Evolutionary conservation across 2,113 vertebrate genomes (phyloP).

Genomic region (Dromaius novaehollandiae): DNA sequence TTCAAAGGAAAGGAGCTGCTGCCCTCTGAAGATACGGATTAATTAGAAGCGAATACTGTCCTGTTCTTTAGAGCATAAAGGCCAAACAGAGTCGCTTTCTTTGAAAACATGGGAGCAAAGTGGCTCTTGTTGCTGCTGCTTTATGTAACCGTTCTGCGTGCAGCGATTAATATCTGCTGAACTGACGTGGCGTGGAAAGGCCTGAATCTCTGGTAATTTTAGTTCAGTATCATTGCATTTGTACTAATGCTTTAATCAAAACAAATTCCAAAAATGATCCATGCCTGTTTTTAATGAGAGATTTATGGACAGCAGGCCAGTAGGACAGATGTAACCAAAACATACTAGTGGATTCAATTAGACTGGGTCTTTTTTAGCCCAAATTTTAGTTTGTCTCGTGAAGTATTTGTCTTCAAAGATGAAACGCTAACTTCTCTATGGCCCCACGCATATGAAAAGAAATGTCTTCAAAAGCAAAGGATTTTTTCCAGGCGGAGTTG

Average conservation of each 20-base stretch:
- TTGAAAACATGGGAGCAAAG: slow-evolving; percentile 42
- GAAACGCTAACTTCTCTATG: neutral
- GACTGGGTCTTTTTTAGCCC: neutral
- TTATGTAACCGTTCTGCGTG: slow-evolving; percentile 39
- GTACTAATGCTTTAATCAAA: neutral
- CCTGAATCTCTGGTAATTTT: neutral
- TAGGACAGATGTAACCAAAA: neutral
- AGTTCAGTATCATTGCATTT: neutral
- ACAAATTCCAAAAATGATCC: neutral
- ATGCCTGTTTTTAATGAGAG: neutral
- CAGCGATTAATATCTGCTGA: slow-evolving; percentile 24
- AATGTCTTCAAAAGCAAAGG: neutral
- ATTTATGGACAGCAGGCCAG: neutral
- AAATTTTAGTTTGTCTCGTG: neutral
- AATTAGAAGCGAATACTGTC: slow-evolving; percentile 59
- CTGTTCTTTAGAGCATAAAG: slow-evolving; percentile 52
- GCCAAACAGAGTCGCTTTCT: slow-evolving; percentile 62
- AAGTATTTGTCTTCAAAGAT: neutral
- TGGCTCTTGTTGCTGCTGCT: slow-evolving; percentile 52
- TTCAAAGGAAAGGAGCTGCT: slow-evolving; percentile 63
- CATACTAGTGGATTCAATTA: neutral
- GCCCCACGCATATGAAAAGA: neutral
- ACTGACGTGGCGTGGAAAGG: neutral
- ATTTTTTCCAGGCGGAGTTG: neutral
- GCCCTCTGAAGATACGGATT: slow-evolving; percentile 68